Conservation (phyloP, 2,888 invertebrate species). For the Clitarchus hookeri region DNA sequence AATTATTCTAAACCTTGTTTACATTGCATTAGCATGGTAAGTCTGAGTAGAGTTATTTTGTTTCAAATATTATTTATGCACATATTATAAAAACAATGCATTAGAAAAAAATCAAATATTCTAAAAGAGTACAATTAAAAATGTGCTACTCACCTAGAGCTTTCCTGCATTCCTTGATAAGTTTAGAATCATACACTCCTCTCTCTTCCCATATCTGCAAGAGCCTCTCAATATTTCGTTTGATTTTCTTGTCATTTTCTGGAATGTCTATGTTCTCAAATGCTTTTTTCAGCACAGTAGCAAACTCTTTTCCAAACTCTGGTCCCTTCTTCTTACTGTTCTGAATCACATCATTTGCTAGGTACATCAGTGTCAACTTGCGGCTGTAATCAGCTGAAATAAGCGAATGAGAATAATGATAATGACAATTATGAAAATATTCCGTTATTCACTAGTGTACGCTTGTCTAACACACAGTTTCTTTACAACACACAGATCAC, state of each 20-base stretch:
- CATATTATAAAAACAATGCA: no score
- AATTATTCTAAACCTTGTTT: no score
- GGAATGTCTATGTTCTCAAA: slow-evolving; percentile 82
- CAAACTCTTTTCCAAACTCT: slow-evolving; percentile 90
- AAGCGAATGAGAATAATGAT: slow-evolving; percentile 37
- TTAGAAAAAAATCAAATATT: no score
- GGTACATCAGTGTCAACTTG: slow-evolving; percentile 93
- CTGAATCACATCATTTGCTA: slow-evolving; percentile 99
- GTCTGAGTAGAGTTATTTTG: no score
- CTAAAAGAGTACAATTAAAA: neutral
- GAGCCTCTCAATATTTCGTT: slow-evolving; percentile 77
- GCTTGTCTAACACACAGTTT: neutral
- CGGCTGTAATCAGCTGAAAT: slow-evolving; percentile 78
- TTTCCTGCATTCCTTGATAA: slow-evolving; percentile 78
- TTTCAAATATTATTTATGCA: no score
- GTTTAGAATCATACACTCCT: slow-evolving; percentile 80
- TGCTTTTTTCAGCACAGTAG: slow-evolving; percentile 75
- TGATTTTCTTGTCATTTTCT: slow-evolving; percentile 75
- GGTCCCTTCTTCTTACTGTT: slow-evolving; percentile 98
- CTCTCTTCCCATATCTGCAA: slow-evolving; percentile 92
- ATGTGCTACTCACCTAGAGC: slow-evolving; percentile 57
- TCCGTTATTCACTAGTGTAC: neutral
- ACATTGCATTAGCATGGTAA: no score
- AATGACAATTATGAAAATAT: neutral
- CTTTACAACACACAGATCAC: neutral